phyloP scores from a whole-genome alignment of 53 echinoderm and acorn worm genomes.

The Astropecten irregularis region DNA sequence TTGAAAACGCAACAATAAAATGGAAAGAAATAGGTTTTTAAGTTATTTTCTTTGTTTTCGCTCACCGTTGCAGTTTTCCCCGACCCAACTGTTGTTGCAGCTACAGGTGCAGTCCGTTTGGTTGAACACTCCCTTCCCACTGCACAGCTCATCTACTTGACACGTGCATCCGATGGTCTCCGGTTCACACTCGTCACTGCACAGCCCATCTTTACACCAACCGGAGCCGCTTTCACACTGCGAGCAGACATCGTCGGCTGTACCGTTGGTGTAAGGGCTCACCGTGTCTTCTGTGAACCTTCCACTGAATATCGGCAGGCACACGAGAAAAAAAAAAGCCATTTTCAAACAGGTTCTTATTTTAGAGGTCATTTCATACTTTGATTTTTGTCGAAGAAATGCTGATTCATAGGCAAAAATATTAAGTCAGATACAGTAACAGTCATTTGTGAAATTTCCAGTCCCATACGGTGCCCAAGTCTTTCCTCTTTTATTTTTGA shows the following conservation, averaged over 20 bases:
- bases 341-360: no score
- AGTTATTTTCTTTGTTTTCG: background rate
- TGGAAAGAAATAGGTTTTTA: no score
- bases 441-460: no score
- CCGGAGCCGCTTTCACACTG: conserved; percentile 38
- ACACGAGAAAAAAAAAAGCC: no score
- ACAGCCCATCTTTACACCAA: conserved; percentile 61
- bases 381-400: no score
- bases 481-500: no score
- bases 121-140: background rate
- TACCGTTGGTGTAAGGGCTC: conserved; percentile 8
- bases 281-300: background rate
- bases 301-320: background rate
- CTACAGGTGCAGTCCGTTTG: background rate
- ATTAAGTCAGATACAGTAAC: no score
- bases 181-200: conserved; percentile 1
- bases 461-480: no score
- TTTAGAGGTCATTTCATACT: no score
- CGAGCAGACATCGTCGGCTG: conserved; percentile 32
- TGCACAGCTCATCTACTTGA: conserved; percentile 2
- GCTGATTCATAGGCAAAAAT: no score
- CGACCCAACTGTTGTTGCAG: background rate
- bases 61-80: conserved; percentile 15
- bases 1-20: no score
- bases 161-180: background rate